Evolutionary conservation across 2,113 vertebrate genomes (phyloP).

Genomic region (Sinosuthora webbiana): DNA sequence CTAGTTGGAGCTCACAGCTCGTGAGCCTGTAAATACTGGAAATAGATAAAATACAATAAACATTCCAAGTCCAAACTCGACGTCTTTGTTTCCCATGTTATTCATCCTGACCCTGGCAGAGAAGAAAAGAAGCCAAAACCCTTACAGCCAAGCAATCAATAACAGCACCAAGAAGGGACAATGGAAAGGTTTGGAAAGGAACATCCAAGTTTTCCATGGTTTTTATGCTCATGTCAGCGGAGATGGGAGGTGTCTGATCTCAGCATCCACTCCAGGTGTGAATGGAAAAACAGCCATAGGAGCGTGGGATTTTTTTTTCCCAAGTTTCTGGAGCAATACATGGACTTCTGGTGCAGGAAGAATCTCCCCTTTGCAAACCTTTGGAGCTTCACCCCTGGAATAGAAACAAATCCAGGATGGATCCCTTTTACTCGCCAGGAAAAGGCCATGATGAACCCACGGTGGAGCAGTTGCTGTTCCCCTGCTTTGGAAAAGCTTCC

Average conservation of each 20-base stretch:
- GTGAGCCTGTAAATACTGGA: no score
- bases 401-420: not conserved
- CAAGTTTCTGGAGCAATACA: not conserved
- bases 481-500: not conserved
- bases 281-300: not conserved
- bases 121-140: no score
- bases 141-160: no score
- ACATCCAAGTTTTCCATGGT: not conserved
- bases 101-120: no score
- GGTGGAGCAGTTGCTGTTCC: not conserved
- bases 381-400: not conserved
- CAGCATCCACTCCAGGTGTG: not conserved
- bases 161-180: not conserved
- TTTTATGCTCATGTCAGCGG: not conserved
- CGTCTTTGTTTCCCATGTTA: no score
- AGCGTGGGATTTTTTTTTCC: not conserved
- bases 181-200: not conserved
- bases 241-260: not conserved
- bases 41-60: no score
- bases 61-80: no score
- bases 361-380: not conserved
- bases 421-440: not conserved
- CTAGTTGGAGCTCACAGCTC: no score
- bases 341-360: not conserved
- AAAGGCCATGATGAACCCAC: not conserved